phyloP scores from a whole-genome alignment of 2,888 invertebrate genomes.

The Embidobia sp. region DNA sequence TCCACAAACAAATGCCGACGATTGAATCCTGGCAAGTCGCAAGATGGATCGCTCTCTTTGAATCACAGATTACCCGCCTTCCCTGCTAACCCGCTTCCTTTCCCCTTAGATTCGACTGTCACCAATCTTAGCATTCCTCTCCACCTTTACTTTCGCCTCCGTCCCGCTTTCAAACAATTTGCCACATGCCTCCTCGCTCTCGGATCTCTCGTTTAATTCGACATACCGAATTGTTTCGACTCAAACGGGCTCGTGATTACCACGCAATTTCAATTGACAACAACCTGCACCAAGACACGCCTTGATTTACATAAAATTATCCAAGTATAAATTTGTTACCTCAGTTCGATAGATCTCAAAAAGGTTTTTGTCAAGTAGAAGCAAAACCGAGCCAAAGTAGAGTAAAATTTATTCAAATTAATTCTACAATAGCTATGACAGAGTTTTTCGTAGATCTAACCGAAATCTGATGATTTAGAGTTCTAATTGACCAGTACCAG shows the following conservation, averaged over 20 bases:
- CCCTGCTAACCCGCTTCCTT: constrained; percentile 57
- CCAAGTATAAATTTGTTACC: too few species aligned
- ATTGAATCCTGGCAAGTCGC: constrained; percentile 80
- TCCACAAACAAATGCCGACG: constrained; percentile 80
- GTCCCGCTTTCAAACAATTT: constrained; percentile 73
- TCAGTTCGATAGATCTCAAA: too few species aligned
- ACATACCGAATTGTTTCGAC: constrained; percentile 35
- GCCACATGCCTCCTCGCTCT: constrained; percentile 73
- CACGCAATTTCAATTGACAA: neutral
- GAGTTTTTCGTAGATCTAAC: too few species aligned
- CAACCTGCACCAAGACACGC: too few species aligned
- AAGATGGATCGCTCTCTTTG: constrained; percentile 81
- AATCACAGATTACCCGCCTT: constrained; percentile 79
- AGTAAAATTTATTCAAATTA: too few species aligned
- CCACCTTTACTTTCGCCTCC: constrained; percentile 62
- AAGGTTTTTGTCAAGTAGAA: too few species aligned
- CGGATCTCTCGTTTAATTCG: constrained; percentile 50
- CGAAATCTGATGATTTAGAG: too few species aligned
- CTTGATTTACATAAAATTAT: too few species aligned
- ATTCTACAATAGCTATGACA: too few species aligned
- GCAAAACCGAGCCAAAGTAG: too few species aligned
- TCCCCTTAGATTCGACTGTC: constrained; percentile 58
- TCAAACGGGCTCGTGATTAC: too few species aligned
- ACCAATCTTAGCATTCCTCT: constrained; percentile 68
- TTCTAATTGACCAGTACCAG: too few species aligned